A percentile compares a stretch with the other conserved stretches of the same genome.
phyloP scores from a whole-genome alignment of 2,113 vertebrate genomes.

The Pagrus major region DNA sequence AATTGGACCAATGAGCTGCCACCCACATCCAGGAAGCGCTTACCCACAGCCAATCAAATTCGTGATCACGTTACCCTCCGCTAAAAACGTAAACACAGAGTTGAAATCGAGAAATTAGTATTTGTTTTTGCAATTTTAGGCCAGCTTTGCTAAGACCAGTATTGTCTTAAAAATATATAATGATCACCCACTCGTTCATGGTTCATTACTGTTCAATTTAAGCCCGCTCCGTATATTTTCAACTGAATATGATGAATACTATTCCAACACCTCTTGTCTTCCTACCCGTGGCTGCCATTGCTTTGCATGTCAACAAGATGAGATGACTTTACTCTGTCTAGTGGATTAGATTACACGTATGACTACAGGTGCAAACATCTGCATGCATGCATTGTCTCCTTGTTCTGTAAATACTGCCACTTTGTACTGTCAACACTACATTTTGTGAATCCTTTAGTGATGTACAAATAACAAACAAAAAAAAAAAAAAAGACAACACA shows the following conservation, averaged over 20 bases:
- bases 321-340: slow-evolving; percentile 1
- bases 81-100: slow-evolving; percentile 74
- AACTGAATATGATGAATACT: background rate
- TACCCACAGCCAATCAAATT: slow-evolving; percentile 57
- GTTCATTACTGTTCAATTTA: background rate
- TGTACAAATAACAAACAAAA: slow-evolving; percentile 5
- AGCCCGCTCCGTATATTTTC: background rate
- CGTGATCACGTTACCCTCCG: slow-evolving; percentile 42
- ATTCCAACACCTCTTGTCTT: background rate
- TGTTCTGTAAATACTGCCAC: slow-evolving; percentile 9
- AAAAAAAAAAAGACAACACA: slow-evolving; percentile 45
- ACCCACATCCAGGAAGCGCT: slow-evolving; percentile 11
- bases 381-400: background rate
- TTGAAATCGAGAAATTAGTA: slow-evolving; percentile 19
- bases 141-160: background rate
- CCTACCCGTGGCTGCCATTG: slow-evolving; percentile 5
- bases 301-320: slow-evolving; percentile 8
- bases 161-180: background rate
- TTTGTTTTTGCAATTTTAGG: background rate
- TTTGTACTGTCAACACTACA: slow-evolving; percentile 1
- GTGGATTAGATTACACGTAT: background rate
- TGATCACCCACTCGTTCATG: background rate
- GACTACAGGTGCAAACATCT: slow-evolving; percentile 4
- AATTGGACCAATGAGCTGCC: slow-evolving; percentile 56
- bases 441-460: slow-evolving; percentile 4